Conservation (phyloP, 2,113 vertebrate species). For the Eulemur rufifrons region DNA sequence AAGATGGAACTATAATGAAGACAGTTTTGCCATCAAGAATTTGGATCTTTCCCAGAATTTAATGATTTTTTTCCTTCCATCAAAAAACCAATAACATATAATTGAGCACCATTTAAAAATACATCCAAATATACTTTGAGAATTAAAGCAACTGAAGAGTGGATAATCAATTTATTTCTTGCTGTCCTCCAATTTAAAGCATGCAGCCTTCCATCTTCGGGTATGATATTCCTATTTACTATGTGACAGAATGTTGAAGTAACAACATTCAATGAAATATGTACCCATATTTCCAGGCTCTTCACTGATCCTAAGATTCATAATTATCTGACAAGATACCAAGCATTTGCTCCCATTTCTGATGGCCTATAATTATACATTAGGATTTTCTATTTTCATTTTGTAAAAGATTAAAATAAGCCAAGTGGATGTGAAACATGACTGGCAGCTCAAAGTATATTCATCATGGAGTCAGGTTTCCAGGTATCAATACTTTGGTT, state of each 20-base stretch:
- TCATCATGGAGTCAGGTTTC: background rate
- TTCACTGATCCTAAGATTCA: background rate
- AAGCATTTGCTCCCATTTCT: background rate
- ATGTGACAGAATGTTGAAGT: background rate
- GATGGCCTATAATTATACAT: background rate
- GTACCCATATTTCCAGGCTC: background rate
- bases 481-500: background rate
- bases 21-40: background rate
- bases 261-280: background rate
- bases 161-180: background rate
- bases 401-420: background rate
- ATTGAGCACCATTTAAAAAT: conserved; percentile 31
- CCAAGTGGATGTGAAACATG: background rate
- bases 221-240: background rate
- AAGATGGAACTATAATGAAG: background rate
- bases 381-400: background rate
- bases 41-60: conserved; percentile 17
- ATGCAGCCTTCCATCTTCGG: background rate
- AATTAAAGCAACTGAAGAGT: conserved; percentile 17
- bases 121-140: background rate
- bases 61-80: background rate
- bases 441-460: background rate
- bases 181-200: conserved; percentile 3
- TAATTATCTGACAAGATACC: background rate
- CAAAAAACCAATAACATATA: conserved; percentile 4